These are phyloP conservation scores for Tipula vernalis DNA, from an alignment of 2,888 invertebrate genomes.

Conservation along the genomic window DNA sequence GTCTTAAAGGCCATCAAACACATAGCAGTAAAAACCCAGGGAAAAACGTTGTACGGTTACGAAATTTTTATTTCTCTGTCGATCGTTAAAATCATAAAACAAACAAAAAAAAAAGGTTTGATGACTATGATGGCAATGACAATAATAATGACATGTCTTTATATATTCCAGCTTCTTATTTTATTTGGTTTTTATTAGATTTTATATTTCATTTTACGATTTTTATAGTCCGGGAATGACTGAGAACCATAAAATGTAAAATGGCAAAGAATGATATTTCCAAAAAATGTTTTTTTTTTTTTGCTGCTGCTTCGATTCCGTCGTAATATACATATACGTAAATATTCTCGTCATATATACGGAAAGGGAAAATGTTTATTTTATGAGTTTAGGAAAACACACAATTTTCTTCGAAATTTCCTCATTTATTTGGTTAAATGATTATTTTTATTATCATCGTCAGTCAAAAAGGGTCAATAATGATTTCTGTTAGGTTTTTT, in stretches of 20 bases:
- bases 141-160: slow-evolving; percentile 4
- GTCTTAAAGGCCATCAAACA: neutral
- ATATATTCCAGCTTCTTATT: neutral
- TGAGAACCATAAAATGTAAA: neutral
- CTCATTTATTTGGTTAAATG: slow-evolving; percentile 4
- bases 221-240: neutral
- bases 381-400: neutral
- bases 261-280: neutral
- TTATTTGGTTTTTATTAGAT: neutral
- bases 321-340: neutral
- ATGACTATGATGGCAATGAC: neutral
- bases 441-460: neutral
- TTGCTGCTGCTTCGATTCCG: neutral
- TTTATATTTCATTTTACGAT: neutral
- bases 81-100: neutral
- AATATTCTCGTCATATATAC: neutral
- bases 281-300: neutral
- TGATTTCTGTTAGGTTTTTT: neutral
- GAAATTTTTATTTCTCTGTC: neutral
- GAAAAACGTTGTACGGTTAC: neutral
- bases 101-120: neutral
- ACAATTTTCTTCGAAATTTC: neutral
- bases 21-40: neutral
- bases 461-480: neutral
- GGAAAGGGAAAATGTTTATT: neutral